Conservation (phyloP, 2,113 vertebrate genomes). For the Rattus rattus region DNA sequence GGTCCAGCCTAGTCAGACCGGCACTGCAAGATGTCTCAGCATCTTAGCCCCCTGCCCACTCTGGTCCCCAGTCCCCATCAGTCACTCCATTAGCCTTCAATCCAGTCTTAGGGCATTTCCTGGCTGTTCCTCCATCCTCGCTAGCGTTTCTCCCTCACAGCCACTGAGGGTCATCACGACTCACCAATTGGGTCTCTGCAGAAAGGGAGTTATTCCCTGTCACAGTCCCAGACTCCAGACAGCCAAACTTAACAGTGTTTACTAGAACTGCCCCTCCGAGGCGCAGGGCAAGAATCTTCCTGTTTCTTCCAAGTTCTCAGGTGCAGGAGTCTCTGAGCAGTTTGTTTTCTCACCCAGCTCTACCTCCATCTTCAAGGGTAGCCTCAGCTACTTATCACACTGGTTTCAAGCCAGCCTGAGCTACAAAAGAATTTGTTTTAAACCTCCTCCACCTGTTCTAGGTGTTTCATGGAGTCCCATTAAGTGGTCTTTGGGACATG, state of each 20-base stretch:
- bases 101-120: not conserved
- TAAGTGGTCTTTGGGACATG: not conserved
- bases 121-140: not conserved
- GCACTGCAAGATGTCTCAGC: no score
- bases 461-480: not conserved
- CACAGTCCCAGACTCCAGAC: not conserved
- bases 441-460: no score
- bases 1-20: not conserved
- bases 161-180: not conserved
- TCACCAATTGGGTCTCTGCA: not conserved
- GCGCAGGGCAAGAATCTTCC: not conserved
- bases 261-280: not conserved
- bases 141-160: not conserved
- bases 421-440: not conserved
- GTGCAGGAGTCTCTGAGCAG: no score
- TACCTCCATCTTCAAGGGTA: not conserved
- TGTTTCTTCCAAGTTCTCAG: not conserved
- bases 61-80: no score
- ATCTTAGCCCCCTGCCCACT: not conserved
- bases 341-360: not conserved
- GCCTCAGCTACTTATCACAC: not conserved
- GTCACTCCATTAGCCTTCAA: rapidly evolving
- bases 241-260: not conserved
- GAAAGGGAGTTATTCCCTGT: not conserved
- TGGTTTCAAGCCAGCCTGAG: not conserved